Evolutionary conservation across 2,113 vertebrate species (phyloP).

Genomic region (Pterophyllum scalare): DNA sequence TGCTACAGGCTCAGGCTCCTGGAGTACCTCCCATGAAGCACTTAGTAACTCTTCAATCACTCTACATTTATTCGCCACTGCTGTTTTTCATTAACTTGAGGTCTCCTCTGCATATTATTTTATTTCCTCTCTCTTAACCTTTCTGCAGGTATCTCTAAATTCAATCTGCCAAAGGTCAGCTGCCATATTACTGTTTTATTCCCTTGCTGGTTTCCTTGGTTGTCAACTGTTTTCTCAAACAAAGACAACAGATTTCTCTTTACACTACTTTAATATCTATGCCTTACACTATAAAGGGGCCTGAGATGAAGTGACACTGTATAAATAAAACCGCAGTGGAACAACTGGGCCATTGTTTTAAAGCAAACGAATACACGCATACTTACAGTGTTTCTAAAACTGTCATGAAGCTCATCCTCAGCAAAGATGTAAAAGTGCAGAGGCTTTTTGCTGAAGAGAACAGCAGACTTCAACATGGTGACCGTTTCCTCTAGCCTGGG

Average conservation of each 20-base stretch:
- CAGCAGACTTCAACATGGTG: conserved; percentile 93
- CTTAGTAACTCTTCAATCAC: background rate
- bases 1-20: background rate
- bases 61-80: background rate
- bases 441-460: conserved; percentile 88
- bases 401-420: conserved; percentile 89
- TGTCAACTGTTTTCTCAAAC: background rate
- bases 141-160: too few species aligned
- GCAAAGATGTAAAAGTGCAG: conserved; percentile 95
- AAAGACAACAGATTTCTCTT: background rate
- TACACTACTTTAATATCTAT: background rate
- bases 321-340: background rate
- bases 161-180: too few species aligned
- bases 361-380: background rate
- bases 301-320: background rate
- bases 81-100: too few species aligned
- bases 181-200: background rate
- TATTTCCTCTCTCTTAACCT: background rate
- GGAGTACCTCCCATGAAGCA: background rate
- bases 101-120: background rate
- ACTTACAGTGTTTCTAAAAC: conserved; percentile 88
- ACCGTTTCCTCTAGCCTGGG: conserved; percentile 92
- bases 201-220: background rate
- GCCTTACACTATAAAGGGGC: background rate
- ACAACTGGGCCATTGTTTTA: background rate